phyloP scores from a whole-genome alignment of 2,888 invertebrate species.

The Ashinkailepas kermadecensis region DNA sequence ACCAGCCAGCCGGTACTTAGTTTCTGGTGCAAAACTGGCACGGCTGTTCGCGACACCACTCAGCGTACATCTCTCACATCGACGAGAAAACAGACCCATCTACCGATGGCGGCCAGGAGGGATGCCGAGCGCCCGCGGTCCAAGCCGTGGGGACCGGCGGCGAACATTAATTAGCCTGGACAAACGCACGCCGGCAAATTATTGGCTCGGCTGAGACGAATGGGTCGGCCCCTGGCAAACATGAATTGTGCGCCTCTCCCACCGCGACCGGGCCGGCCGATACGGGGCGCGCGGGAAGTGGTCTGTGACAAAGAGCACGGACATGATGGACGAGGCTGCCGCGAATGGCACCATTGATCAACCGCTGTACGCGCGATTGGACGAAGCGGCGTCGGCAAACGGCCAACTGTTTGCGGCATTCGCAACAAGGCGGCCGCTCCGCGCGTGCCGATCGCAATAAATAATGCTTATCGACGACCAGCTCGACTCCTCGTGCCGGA shows the following conservation, averaged over 20 bases:
- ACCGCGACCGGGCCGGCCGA: not conserved
- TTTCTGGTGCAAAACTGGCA: too few species aligned
- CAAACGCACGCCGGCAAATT: too few species aligned
- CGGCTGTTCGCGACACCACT: too few species aligned
- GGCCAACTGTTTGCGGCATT: not conserved
- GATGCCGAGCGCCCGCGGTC: too few species aligned
- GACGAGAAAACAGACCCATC: too few species aligned
- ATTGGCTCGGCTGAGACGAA: not conserved
- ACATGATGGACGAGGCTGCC: not conserved
- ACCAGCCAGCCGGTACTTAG: too few species aligned
- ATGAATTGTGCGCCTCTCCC: not conserved
- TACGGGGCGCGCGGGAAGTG: not conserved
- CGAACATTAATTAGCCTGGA: too few species aligned
- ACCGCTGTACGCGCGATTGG: not conserved
- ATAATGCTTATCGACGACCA: not conserved
- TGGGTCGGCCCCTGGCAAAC: not conserved
- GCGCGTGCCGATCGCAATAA: not conserved
- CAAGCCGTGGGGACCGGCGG: too few species aligned
- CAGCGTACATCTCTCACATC: too few species aligned
- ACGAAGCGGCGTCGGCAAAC: not conserved
- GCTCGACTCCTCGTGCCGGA: not conserved
- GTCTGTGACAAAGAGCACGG: not conserved
- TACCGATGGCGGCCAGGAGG: too few species aligned
- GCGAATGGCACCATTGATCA: slow-evolving; percentile 1
- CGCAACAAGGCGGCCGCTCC: not conserved